These are phyloP conservation scores for Cataglyphis cursor DNA, from an alignment of 2,888 invertebrate species.

Conservation along the genomic window DNA sequence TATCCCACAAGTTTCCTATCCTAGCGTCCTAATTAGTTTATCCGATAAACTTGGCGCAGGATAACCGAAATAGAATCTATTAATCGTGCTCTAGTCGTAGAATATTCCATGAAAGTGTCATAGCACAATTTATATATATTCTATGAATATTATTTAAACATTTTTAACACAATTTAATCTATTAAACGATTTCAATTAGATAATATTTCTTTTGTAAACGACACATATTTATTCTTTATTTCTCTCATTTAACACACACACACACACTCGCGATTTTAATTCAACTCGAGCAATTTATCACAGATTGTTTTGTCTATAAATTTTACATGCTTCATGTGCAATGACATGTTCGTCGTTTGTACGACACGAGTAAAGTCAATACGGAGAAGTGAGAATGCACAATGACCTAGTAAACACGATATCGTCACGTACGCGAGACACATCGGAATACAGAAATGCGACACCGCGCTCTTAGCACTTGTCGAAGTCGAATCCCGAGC, in stretches of 20 bases:
- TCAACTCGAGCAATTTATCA: neutral
- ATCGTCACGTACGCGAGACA: neutral
- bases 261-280: neutral
- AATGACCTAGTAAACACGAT: slow-evolving; percentile 17
- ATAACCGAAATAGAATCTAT: neutral
- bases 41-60: neutral
- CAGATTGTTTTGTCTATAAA: neutral
- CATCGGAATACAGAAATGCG: slow-evolving; percentile 58
- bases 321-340: neutral
- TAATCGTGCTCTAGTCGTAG: neutral
- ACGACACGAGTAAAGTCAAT: neutral
- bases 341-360: neutral
- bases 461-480: slow-evolving; percentile 22
- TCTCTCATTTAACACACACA: neutral
- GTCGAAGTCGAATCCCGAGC: slow-evolving; percentile 33
- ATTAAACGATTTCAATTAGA: neutral
- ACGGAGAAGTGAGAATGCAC: neutral
- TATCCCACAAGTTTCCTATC: slow-evolving; percentile 1
- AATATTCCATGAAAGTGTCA: neutral
- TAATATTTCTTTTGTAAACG: neutral
- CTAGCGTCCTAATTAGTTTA: neutral
- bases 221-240: too few relatives aligned
- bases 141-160: neutral
- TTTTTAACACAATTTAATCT: neutral
- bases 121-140: neutral